phyloP scores from a whole-genome alignment of 2,888 invertebrate species.

The Cephus pulcher region DNA sequence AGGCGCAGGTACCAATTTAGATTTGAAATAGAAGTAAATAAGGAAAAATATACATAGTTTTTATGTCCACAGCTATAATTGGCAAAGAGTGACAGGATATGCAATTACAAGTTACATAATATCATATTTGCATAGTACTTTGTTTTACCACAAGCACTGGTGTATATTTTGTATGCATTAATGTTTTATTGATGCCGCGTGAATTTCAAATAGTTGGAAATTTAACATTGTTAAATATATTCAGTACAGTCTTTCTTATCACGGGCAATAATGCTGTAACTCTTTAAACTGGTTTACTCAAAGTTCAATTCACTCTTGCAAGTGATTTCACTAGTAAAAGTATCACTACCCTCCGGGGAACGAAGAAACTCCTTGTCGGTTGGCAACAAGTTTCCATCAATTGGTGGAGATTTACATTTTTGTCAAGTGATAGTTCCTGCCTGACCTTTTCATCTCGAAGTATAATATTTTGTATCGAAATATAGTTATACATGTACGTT shows the following conservation, averaged over 20 bases:
- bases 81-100: background rate
- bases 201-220: background rate
- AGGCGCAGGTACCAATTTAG: background rate
- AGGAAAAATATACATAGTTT: background rate
- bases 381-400: background rate
- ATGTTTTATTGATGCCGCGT: background rate
- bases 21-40: background rate
- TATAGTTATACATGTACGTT: background rate
- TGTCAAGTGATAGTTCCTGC: background rate
- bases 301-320: background rate
- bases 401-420: background rate
- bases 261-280: background rate
- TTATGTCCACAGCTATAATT: background rate
- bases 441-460: background rate
- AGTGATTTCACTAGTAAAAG: background rate
- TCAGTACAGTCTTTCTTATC: background rate
- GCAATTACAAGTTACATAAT: too few species aligned
- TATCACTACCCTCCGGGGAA: background rate
- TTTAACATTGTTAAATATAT: background rate
- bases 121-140: too few species aligned
- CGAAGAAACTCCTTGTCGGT: background rate
- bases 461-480: background rate
- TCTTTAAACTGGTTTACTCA: background rate
- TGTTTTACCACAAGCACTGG: background rate
- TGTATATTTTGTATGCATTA: background rate